Percentiles rank a stretch among this genome's conserved stretches.
Conservation (phyloP, 2,888 invertebrate genomes). For the Drosophila heteroneura region DNA sequence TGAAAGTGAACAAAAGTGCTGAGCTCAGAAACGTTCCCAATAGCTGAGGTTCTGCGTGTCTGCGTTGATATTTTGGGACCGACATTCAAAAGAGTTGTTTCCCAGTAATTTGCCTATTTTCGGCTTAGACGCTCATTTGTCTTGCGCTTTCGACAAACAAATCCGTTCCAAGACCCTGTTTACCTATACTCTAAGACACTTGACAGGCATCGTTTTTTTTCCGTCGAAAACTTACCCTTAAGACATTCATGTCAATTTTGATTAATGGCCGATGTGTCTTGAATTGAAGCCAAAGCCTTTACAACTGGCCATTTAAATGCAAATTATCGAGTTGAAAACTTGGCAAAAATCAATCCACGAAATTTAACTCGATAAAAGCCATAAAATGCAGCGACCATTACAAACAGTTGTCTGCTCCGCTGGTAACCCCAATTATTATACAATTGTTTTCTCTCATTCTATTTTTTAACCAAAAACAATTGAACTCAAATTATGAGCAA, state of each 20-base stretch:
- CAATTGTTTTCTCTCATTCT: conserved; percentile 20
- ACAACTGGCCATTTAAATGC: conserved; percentile 39
- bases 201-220: conserved; percentile 16
- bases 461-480: conserved; percentile 27
- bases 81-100: conserved; percentile 60
- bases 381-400: conserved; percentile 49
- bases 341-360: conserved; percentile 20
- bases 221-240: background rate
- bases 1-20: conserved; percentile 34
- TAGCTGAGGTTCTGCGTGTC: conserved; percentile 1
- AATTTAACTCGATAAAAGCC: conserved; percentile 24
- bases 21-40: conserved; percentile 53
- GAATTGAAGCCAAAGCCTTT: conserved; percentile 16
- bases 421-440: conserved; percentile 14
- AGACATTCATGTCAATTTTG: conserved; percentile 50
- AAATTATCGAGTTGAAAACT: conserved; percentile 36
- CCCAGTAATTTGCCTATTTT: conserved; percentile 69
- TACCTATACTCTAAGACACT: conserved; percentile 45
- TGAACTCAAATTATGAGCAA: conserved; percentile 18
- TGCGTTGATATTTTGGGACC: conserved; percentile 45
- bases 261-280: conserved; percentile 54
- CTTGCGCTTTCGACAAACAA: conserved; percentile 39
- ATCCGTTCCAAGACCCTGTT: conserved; percentile 57
- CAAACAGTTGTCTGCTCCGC: conserved; percentile 29
- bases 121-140: conserved; percentile 67